These are phyloP conservation scores for Lasioglossum leucozonium DNA, from an alignment of 2,888 invertebrate genomes.

Conservation along the genomic window DNA sequence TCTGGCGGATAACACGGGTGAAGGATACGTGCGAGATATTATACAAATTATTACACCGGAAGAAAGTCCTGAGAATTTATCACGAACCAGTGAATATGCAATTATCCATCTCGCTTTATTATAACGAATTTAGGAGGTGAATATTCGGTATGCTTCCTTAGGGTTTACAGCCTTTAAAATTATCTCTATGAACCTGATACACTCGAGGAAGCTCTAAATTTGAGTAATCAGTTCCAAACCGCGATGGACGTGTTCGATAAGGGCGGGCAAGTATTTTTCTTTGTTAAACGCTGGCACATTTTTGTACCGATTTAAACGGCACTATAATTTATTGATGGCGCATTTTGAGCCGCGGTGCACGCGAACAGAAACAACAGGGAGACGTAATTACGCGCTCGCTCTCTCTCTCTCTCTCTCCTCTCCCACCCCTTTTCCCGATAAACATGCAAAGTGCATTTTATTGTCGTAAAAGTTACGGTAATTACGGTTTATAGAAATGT, in stretches of 20 bases:
- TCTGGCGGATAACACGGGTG: neutral
- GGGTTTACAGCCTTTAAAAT: neutral
- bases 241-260: neutral
- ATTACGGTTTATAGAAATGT: conserved; percentile 60
- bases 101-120: neutral
- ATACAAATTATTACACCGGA: neutral
- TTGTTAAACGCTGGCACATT: conserved; percentile 3
- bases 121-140: neutral
- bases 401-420: too few relatives aligned
- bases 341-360: neutral
- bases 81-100: neutral
- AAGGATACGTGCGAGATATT: neutral
- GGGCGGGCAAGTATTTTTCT: neutral
- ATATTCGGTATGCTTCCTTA: neutral
- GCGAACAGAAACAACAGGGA: conserved; percentile 1
- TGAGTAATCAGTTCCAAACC: neutral
- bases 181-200: neutral
- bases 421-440: conserved; percentile 20
- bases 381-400: conserved; percentile 39
- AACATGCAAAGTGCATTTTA: conserved; percentile 53
- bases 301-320: neutral
- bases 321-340: conserved; percentile 11
- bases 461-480: conserved; percentile 55
- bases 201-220: neutral
- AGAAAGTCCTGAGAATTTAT: neutral